These are phyloP conservation scores for Terebella lapidaria DNA, from an alignment of 2,888 invertebrate genomes.

Conservation along the genomic window DNA sequence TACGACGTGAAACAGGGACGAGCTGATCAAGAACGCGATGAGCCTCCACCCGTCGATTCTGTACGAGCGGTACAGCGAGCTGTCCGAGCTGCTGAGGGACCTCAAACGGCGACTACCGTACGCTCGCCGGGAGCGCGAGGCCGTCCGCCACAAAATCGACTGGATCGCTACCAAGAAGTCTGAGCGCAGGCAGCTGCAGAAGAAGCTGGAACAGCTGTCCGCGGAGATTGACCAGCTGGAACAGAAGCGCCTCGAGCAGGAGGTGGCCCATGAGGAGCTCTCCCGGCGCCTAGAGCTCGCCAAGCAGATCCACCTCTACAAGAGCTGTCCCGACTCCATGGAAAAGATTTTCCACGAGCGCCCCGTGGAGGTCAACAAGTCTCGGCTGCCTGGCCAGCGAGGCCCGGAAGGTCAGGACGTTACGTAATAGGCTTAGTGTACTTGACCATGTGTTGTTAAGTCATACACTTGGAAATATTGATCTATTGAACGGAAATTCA, in stretches of 20 bases:
- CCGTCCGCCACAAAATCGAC: slow-evolving; percentile 30
- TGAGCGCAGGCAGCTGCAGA: slow-evolving; percentile 24
- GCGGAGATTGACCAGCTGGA: slow-evolving; percentile 9
- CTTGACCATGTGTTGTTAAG: no score
- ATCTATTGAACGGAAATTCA: no score
- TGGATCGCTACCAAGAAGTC: slow-evolving; percentile 33
- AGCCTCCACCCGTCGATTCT: slow-evolving; percentile 13
- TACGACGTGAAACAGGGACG: slow-evolving; percentile 8
- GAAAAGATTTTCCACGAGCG: slow-evolving; percentile 41
- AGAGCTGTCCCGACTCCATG: slow-evolving; percentile 38
- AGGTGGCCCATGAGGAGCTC: slow-evolving; percentile 3
- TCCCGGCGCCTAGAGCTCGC: slow-evolving; percentile 30
- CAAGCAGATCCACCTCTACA: slow-evolving; percentile 32
- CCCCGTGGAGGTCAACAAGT: slow-evolving; percentile 27
- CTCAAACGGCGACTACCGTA: slow-evolving; percentile 32
- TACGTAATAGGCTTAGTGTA: no score
- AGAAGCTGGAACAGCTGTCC: slow-evolving; percentile 29
- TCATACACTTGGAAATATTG: no score
- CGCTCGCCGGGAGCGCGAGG: slow-evolving; percentile 29
- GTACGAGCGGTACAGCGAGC: slow-evolving; percentile 31
- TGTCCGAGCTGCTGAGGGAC: slow-evolving; percentile 34
- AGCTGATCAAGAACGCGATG: slow-evolving; percentile 15
- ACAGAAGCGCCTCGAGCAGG: slow-evolving; percentile 5
- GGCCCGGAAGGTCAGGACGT: slow-evolving; percentile 12
- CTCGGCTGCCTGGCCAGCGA: slow-evolving; percentile 16